Evolutionary conservation across 2,888 invertebrate species (phyloP).

Genomic region (Schrankia costaestrigalis): DNA sequence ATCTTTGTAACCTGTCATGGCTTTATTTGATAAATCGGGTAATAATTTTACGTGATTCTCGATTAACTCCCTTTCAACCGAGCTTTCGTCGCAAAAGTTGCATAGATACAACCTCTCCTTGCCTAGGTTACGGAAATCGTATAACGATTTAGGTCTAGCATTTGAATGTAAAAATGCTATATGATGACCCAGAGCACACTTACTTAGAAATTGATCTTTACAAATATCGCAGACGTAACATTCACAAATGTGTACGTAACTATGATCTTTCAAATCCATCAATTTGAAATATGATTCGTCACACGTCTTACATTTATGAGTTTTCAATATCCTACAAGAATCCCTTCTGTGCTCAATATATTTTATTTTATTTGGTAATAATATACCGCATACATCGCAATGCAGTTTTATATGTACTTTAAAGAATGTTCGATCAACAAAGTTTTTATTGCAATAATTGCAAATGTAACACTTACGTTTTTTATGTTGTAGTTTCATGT

Average conservation of each 20-base stretch:
- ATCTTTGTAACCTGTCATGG: slow-evolving; percentile 58
- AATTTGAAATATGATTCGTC: slow-evolving; percentile 44
- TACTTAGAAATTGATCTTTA: slow-evolving; percentile 55
- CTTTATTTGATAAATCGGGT: slow-evolving; percentile 55
- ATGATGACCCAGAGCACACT: slow-evolving; percentile 60
- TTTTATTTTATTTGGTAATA: slow-evolving; percentile 42
- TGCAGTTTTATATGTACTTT: slow-evolving; percentile 70
- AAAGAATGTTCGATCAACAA: slow-evolving; percentile 62
- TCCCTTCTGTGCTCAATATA: slow-evolving; percentile 49
- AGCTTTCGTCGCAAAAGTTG: slow-evolving; percentile 60
- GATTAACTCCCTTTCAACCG: slow-evolving; percentile 46
- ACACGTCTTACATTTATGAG: slow-evolving; percentile 56
- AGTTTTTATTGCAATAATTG: slow-evolving; percentile 61
- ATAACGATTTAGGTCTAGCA: slow-evolving; percentile 42
- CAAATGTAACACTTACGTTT: slow-evolving; percentile 72
- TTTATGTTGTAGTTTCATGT: slow-evolving; percentile 56
- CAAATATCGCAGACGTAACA: slow-evolving; percentile 61
- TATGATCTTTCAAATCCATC: slow-evolving; percentile 68
- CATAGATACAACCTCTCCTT: slow-evolving; percentile 52
- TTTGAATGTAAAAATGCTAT: slow-evolving; percentile 54
- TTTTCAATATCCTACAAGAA: slow-evolving; percentile 47
- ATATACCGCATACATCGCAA: slow-evolving; percentile 53
- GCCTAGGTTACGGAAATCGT: slow-evolving; percentile 43
- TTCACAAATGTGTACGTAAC: slow-evolving; percentile 47
- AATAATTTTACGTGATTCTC: slow-evolving; percentile 48